Evolutionary conservation across 2,888 invertebrate species (phyloP).

Genomic region (Agrotis ipsilon): DNA sequence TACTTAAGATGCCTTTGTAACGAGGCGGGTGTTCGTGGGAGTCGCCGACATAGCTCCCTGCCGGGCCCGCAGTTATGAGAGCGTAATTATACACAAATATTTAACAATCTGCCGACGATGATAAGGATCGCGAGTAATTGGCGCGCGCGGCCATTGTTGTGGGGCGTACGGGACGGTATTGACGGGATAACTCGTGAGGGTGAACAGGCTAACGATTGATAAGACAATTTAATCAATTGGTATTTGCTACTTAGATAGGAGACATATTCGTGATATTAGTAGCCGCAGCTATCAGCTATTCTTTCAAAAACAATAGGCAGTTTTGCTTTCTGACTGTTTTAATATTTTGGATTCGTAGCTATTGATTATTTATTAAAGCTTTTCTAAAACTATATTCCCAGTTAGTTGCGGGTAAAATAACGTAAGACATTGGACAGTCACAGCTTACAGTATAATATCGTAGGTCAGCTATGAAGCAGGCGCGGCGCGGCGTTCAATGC

Average conservation of each 20-base stretch:
- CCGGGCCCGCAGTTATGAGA: constrained; percentile 20
- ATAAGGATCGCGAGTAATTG: constrained; percentile 48
- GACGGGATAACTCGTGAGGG: neutral
- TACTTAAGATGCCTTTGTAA: constrained; percentile 46
- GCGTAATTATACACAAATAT: constrained; percentile 62
- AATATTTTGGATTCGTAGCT: neutral
- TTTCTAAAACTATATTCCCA: neutral
- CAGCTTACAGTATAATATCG: constrained; percentile 4
- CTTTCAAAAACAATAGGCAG: too few species aligned
- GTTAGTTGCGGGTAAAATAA: neutral
- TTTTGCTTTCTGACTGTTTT: neutral
- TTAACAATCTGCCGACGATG: constrained; percentile 42
- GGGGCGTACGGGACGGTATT: neutral
- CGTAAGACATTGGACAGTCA: constrained; percentile 17
- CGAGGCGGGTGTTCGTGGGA: constrained; percentile 36
- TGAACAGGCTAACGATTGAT: neutral
- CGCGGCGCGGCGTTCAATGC: constrained; percentile 6
- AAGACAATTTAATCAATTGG: neutral
- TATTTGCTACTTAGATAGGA: neutral
- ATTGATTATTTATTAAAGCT: neutral
- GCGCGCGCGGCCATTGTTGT: constrained; percentile 1
- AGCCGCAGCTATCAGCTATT: too few species aligned
- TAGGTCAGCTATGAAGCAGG: constrained; percentile 29
- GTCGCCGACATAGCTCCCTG: constrained; percentile 28
- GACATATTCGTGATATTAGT: neutral